Evolutionary conservation across 92 coral and sea anemone species (phyloP), one percentile per base, ranked within the genome.

Genomic region (Diadumene lineata): DNA sequence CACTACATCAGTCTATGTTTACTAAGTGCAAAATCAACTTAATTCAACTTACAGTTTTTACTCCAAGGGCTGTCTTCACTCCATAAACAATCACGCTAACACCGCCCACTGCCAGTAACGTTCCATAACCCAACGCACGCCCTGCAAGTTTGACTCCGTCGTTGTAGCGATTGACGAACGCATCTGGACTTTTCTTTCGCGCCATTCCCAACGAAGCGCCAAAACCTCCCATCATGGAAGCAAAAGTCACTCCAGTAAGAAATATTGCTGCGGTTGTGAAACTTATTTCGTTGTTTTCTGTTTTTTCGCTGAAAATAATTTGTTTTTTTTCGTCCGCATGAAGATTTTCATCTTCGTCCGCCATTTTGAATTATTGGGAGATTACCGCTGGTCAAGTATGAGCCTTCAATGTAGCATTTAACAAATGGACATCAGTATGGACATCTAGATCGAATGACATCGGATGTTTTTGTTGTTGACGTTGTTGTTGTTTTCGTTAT

Each of bases 121-220:
- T 94, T 0, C 98, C 98, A 89, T 89, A 91, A 7, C 85, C 97
- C 7, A 94, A 85, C 8, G 98, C 98, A 55, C 80, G 88, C 58
- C 79, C 22, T 1, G 98, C 98, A 23, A 94, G 84, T 64, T 79
- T 87, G 19, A 85, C 92, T 31, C 90, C 98, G 71, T 94, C 98
- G 64, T 89, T 89, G 46, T 92, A 89, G 31, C 80, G 69, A 29
- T 77, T 79, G 56, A 82, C 86, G 70, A 94, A 88, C 38, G 94
- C 84, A 21, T 78, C 89, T 0, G 98, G 97, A 38, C 87, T 86
- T 51, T 88, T 82, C 28, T 87, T 77, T 43, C 92, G 84, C 15
- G 92, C 92, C 74, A 65, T 82, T 30, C 94, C 98, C 58, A 94
- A 70, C 2, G 98, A 84, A 66, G 86, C 75, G 13, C 98, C 94